phyloP scores from a whole-genome alignment of 1,140 invertebrate species.

The Drosophila littoralis region DNA sequence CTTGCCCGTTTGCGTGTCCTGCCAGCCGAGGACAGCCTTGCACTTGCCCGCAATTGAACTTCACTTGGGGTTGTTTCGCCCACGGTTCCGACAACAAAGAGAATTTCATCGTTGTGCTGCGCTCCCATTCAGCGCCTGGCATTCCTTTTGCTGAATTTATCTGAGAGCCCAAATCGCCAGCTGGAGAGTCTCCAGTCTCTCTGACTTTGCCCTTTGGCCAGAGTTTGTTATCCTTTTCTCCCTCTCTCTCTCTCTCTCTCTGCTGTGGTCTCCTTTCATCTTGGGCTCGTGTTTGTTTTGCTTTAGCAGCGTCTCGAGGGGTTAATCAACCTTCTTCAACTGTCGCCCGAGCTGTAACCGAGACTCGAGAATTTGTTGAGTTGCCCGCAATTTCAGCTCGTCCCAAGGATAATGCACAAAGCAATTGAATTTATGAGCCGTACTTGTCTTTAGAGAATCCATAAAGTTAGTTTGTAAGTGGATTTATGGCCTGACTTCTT shows the following conservation, averaged over 20 bases:
- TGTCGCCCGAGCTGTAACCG: conserved; percentile 8
- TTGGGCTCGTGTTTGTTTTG: conserved; percentile 50
- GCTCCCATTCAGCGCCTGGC: conserved; percentile 47
- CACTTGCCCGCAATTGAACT: conserved; percentile 75
- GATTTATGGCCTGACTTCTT: conserved; percentile 39
- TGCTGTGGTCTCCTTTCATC: conserved; percentile 10
- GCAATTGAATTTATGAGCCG: conserved; percentile 53
- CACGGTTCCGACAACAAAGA: background rate
- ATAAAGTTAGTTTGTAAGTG: conserved; percentile 41
- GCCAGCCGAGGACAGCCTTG: conserved; percentile 43
- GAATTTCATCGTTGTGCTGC: background rate
- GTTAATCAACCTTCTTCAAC: conserved; percentile 67
- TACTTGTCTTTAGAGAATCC: conserved; percentile 20
- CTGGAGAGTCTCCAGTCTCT: background rate
- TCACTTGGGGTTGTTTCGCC: conserved; percentile 65
- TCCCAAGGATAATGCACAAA: conserved; percentile 23
- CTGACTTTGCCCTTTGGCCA: conserved; percentile 3
- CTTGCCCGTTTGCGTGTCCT: conserved; percentile 41
- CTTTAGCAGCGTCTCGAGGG: conserved; percentile 52
- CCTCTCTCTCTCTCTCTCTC: background rate
- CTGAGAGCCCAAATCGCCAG: conserved; percentile 32
- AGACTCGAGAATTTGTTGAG: conserved; percentile 6
- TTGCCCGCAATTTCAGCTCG: conserved; percentile 51
- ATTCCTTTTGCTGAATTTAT: conserved; percentile 65
- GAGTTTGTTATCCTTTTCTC: conserved; percentile 32